phyloP scores from a whole-genome alignment of 2,113 vertebrate species.

The Chlorocebus sabaeus region DNA sequence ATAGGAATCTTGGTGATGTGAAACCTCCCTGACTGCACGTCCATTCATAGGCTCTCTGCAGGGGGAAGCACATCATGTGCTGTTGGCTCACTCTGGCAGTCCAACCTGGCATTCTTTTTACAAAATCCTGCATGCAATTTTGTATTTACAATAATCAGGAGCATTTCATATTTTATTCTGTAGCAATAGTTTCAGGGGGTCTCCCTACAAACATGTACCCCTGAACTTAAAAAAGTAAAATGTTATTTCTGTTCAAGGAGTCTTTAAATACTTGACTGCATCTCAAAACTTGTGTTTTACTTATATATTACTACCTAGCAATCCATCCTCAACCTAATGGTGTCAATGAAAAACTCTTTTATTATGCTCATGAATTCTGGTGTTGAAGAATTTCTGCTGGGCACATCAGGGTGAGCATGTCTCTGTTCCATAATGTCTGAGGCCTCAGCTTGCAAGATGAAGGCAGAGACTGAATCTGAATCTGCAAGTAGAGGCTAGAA shows the following conservation, averaged over 20 bases:
- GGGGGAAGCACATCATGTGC: no score
- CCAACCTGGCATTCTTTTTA: no score
- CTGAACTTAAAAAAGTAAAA: background rate
- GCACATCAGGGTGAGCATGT: background rate
- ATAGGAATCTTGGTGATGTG: no score
- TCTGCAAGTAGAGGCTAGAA: background rate
- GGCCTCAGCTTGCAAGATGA: background rate
- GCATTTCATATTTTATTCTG: no score
- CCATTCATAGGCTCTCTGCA: no score
- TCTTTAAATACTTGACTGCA: constrained; percentile 53
- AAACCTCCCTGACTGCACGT: no score
- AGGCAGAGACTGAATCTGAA: background rate
- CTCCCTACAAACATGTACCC: no score
- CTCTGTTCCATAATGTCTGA: background rate
- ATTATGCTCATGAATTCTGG: background rate
- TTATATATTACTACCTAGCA: background rate
- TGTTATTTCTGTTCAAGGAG: constrained; percentile 50
- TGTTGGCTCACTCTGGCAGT: no score
- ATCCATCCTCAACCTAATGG: background rate
- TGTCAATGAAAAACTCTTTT: background rate
- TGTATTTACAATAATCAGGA: no score
- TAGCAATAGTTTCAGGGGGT: no score
- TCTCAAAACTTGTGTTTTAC: constrained; percentile 38
- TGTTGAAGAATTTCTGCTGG: background rate
- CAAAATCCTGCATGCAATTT: no score